Base-by-base conservation (phyloP, 2,113 vertebrate genomes). In the Myiopsitta monachus region DNA sequence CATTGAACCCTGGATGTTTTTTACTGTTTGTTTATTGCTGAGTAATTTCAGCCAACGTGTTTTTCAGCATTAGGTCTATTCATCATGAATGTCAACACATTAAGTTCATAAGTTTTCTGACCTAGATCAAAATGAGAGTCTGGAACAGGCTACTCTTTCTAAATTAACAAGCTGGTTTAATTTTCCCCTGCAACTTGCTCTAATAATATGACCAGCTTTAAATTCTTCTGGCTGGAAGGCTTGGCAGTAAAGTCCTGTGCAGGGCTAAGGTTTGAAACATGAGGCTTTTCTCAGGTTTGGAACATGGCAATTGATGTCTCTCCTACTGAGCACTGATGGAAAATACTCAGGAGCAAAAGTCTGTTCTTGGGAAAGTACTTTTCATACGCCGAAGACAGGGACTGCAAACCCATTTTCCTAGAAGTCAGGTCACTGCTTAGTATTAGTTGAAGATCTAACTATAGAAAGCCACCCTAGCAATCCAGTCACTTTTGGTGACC, bases 11-110 rank as follows among this genome's bases (percentile, higher is more conserved):
- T 94, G 88, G 69, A 76, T 94, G 83, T 87, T 55, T 96, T 94
- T 95, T 93, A 93, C 73, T 95, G 83, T 95, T 96, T 94, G 90
- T 96, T 96, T 96, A 94, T 93, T 96, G 90, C 90, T 91, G 80
- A 95, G 86, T 93, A 88, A 94, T 96, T 95, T 94, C 86, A 95
- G 70, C 57, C 90, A 92, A 88, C 78, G 83, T 96, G 93, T 84
- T 95, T 94, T 96, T 92, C 83, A 62, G 90, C 81, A 52, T 92
- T 94, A 87, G 85, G 39, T 90, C 90, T 94, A 92, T 96, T 96
- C 77, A 94, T 93, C 92, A 79, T 64, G 68, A 87, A 84, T 47
- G 63, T 94, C 89, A 91, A 78, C 66, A 66, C 74, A 73, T 72
- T 87, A 92, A 92, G n/a, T 52, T 52, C 51, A 52, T 52, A 52